Base-by-base conservation (phyloP, 2,888 invertebrate species). In the Drosophila lutescens region DNA sequence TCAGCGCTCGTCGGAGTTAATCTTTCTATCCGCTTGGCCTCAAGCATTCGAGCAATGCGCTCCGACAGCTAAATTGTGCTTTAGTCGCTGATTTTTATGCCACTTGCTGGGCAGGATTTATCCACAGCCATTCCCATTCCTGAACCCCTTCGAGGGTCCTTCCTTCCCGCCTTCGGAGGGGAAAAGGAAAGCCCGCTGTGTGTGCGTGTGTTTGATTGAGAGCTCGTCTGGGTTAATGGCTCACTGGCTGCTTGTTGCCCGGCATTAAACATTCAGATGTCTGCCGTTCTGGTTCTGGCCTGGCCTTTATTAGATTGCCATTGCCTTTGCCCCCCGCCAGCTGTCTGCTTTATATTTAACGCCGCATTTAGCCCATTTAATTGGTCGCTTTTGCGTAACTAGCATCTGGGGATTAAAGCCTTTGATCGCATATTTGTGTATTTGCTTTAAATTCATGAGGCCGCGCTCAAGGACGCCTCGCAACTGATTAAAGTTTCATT, bases 1-100 rank as follows among this genome's bases (percentile, higher is more conserved):
- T 60, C 34, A 62, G 54, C 46, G 59, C 51, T 61, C 56, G 49
- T 63, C 60, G 20, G 55, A 70, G 82, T 88, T 88, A 89, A 89
- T 90, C 80, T 80, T 77, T 84, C 79, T 84, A 88, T 89, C 77
- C 86, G 77, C 74, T 79, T 81, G 78, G 73, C 88, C 86, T 82
- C 81, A 86, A 79, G 85, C 88, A 88, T 82, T 68, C 84, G 75
- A 81, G 80, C 77, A 86, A 86, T 82, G 77, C 74, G 67, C 78
- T 78, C 77, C 84, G 89, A 84, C 84, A 88, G 84, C 79, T 86
- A 76, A 85, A 80, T 78, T 82, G 76, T 77, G 75, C 72, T 78
- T 78, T 74, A 76, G 73, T 76, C 77, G 79, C 70, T 74, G 81
- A 81, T 83, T 80, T 79, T 75, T 83, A 75, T 85, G 68, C 76